Base-by-base conservation (phyloP, 2,797 vertebrate species). In the Bradypus variegatus region DNA sequence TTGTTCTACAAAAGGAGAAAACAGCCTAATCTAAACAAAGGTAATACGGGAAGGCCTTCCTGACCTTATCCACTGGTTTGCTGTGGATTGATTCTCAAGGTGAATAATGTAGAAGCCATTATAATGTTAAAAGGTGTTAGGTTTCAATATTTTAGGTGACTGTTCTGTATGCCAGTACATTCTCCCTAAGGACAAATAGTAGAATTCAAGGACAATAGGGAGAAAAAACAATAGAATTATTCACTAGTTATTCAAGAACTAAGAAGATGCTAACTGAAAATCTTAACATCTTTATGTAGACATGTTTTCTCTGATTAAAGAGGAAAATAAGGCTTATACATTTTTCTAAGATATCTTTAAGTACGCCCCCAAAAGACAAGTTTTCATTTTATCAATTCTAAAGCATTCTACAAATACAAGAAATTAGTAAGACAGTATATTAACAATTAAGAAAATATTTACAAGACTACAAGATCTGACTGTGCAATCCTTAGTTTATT, bases 131-230 rank as follows among this genome's bases (percentile, higher is more conserved):
- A 95, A 95, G 90, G 92, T 96, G 84, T 95, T 95, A 91, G 86
- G 92, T 95, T 96, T 96, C 95, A 96, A 91, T 95, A 94, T 95
- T 95, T 95, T 92, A 96, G 93, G 80, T 69, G 84, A 79, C 91
- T 85, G 48, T 94, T 95, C 93, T 91, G 53, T 84, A 86, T 64
- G 91, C 92, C 94, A 95, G 89, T 88, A 93, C 86, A 94, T 91
- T 90, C 92, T 95, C 80, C 86, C 89, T 87, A 89, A 90, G 93
- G 94, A 91, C 90, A 53, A 88, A 94, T 8, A 89, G 84, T 88
- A 95, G 95, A 95, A 95, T 93, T 94, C 92, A 95, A 95, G 93
- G 94, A 89, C 94, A 96, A 90, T 8, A 73, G 23, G 80, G 55
- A 88, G 67, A 45, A 90, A 92, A 93, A 94, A 90, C n/a, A 80